Percentiles rank a stretch among this genome's conserved stretches.
These are phyloP conservation scores for Tenualosa ilisha DNA, from an alignment of 2,797 vertebrate genomes.

Conservation along the genomic window DNA sequence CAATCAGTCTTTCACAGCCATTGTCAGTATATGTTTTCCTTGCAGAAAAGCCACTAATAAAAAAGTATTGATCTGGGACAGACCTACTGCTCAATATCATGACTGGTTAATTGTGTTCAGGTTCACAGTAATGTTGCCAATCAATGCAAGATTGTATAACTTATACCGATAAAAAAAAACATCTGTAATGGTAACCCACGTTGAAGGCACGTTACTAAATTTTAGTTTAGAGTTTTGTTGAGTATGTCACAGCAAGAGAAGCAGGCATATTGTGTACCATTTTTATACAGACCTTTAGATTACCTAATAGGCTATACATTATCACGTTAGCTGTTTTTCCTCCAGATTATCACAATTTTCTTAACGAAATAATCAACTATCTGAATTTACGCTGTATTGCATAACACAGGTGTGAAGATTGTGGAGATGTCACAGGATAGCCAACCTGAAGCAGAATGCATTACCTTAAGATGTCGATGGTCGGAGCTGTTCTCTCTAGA, in stretches of 20 bases:
- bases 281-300: no score
- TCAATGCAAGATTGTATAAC: background rate
- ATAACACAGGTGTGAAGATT: background rate
- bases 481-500: slow-evolving; percentile 65
- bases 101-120: background rate
- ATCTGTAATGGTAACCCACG: no score
- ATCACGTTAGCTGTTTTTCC: no score
- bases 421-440: background rate
- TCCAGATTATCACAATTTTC: no score
- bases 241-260: background rate
- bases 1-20: background rate
- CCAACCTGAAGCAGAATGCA: slow-evolving; percentile 49
- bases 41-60: background rate
- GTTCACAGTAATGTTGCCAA: background rate
- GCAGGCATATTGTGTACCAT: background rate
- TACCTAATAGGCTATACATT: no score
- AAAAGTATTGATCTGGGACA: slow-evolving; percentile 10
- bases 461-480: slow-evolving; percentile 66
- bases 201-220: no score
- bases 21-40: background rate
- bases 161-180: no score
- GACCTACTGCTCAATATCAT: background rate
- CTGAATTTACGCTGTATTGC: background rate
- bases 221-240: no score
- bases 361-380: background rate